Percentiles rank a stretch among this genome's conserved stretches.
These are phyloP conservation scores for Ptychobarbus kaznakovi DNA, from an alignment of 2,797 vertebrate genomes.

Conservation along the genomic window DNA sequence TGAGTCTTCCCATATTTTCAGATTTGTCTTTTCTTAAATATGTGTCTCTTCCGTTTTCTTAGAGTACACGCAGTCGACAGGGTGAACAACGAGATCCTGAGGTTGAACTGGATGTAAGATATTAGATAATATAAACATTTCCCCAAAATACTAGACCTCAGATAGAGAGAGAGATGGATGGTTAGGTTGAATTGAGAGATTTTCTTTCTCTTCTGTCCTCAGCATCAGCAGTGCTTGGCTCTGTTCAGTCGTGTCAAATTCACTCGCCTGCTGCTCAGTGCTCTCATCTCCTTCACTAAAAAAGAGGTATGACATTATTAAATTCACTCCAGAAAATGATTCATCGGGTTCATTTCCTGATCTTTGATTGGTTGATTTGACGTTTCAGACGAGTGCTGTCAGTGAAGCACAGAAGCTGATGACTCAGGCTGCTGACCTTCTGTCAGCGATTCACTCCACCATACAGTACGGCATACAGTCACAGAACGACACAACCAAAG, in stretches of 20 bases:
- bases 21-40: not conserved
- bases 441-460: conserved; percentile 93
- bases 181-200: conserved; percentile 33
- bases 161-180: not conserved
- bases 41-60: not conserved
- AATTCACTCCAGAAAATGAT: conserved; percentile 5
- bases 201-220: conserved; percentile 22
- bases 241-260: conserved; percentile 98
- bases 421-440: conserved; percentile 90
- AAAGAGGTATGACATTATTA: conserved; percentile 86
- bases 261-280: conserved; percentile 91
- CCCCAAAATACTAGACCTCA: not conserved
- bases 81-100: conserved; percentile 96
- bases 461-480: conserved; percentile 95
- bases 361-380: conserved; percentile 18
- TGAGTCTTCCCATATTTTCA: not conserved
- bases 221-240: conserved; percentile 97
- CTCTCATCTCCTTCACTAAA: conserved; percentile 96
- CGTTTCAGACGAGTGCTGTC: conserved; percentile 90
- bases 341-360: not conserved
- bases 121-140: not conserved
- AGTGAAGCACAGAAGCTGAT: conserved; percentile 97
- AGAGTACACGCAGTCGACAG: conserved; percentile 98
- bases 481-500: conserved; percentile 98
- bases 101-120: conserved; percentile 93